These are phyloP conservation scores for Microchirus variegatus DNA, from an alignment of 2,797 vertebrate species.

Conservation along the genomic window DNA sequence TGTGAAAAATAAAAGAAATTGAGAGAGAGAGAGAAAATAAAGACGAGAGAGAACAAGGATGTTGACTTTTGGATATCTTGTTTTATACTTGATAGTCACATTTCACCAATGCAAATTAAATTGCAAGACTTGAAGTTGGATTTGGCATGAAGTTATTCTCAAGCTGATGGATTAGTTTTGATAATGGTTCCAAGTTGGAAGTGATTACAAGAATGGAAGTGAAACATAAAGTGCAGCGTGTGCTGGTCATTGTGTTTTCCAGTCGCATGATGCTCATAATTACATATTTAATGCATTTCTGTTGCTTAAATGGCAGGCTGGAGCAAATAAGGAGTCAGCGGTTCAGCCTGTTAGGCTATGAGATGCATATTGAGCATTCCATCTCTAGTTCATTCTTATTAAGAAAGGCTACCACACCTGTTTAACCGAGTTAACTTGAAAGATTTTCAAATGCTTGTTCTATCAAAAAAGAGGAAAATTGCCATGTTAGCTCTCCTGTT, in stretches of 20 bases:
- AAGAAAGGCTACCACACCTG: constrained; percentile 75
- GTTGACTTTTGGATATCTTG: constrained; percentile 27
- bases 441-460: constrained; percentile 83
- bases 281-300: constrained; percentile 56
- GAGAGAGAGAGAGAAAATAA: constrained; percentile 18
- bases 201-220: constrained; percentile 60
- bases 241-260: constrained; percentile 47
- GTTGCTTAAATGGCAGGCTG: constrained; percentile 60
- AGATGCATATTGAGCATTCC: constrained; percentile 75
- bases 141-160: constrained; percentile 50
- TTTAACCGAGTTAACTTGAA: constrained; percentile 81
- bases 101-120: constrained; percentile 41
- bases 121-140: constrained; percentile 34
- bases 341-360: constrained; percentile 60
- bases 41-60: constrained; percentile 33
- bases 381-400: constrained; percentile 67
- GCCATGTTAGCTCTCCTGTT: constrained; percentile 60
- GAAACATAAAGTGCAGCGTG: constrained; percentile 65
- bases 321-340: constrained; percentile 51
- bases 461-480: constrained; percentile 75
- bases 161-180: constrained; percentile 64
- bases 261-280: constrained; percentile 49
- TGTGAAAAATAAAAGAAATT: constrained; percentile 7
- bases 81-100: constrained; percentile 24
- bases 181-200: constrained; percentile 62